Base-by-base conservation (phyloP, 2,797 vertebrate genomes). In the Melanotaenia parkinsoni region DNA sequence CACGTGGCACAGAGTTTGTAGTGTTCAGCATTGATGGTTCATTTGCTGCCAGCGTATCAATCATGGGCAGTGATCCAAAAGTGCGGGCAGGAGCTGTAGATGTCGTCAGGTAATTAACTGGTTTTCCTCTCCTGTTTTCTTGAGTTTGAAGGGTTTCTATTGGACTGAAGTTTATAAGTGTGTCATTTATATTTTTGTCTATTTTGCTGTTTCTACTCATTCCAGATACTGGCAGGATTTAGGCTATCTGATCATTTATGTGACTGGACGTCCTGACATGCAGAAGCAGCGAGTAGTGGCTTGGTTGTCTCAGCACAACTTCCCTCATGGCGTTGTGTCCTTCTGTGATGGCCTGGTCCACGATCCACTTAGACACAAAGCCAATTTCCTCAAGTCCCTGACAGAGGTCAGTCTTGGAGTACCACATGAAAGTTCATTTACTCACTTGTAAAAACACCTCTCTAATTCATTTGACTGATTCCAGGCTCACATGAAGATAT, bases 51-150 rank as follows among this genome's bases (percentile, higher is more conserved):
- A 99, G 98, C 0, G 98, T 99, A n/a, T 99, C 98, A 10, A 99
- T 99, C 91, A 99, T 99, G 98, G 98, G 98, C 82, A 99, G 97
- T 0, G 98, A 99, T 88, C 98, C 98, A 72, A 99, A 99, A 94
- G 98, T 99, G 76, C 93, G 98, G 0, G 97, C 98, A 0, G 98
- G 98, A 78, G 98, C 98, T 0, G 98, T 99, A 50, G 98, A 99
- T 0, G 98, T 99, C 13, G 98, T 99, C 86, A 97, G 98, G 98
- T 99, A 92, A 78, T 75, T 0, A 4, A 13, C 58, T 30, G 43
- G 28, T 67, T 37, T 18, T 50, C 47, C 18, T 65, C 33, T 60
- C 11, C 45, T 58, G 58, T 16, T 71, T 28, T n/a, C n/a, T 58
- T 28, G 7, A 62, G 1, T 54, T 70, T n/a, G 6, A 30, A 61